Base-by-base conservation (phyloP, 1,140 invertebrate genomes). In the Notospermus geniculatus region DNA sequence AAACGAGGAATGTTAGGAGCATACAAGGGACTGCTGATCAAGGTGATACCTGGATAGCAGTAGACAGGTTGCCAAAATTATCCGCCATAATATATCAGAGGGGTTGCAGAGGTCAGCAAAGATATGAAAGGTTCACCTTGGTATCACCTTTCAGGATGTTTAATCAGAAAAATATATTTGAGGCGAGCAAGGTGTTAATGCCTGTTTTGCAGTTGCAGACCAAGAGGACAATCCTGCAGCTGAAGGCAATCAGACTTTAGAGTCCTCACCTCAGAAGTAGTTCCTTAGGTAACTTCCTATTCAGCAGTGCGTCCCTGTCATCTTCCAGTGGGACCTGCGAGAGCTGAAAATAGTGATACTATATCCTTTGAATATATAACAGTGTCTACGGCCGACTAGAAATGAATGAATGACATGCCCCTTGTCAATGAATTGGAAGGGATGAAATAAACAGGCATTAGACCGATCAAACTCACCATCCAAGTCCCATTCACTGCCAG, bases 251-350 rank as follows among this genome's bases (percentile, higher is more conserved):
- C 11, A 2, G 30, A 15, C 63, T 29, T 2, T 25, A 59, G 27
- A 41, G 53, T 32, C 13, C 29, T 55, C 57, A 88, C 87, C 93
- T 87, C 70, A 98, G 84, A 58, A 97, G 83, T 57, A 98, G 85
- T 85, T 98, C 95, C 79, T 95, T 95, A 67, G 95, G 95, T 77
- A 98, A 86, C 86, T 95, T 97, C 80, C 91, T 93, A 83, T 97
- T 97, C 74, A 97, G 95, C 54, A 69, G 59, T 46, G 75, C 71
- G 65, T 78, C 46, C 19, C 25, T 74, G 63, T 76, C 74, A 60
- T 75, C 76, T 59, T 59, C 63, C 23, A 64, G 59, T 22, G 70
- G 62, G 9, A 64, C 59, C 36, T 72, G 71, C 11, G 71, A 71
- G 11, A 71, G 66, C 70, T 75, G 67, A 54, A 64, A 67, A 57